Percentiles rank a stretch among this genome's conserved stretches.
Evolutionary conservation across 2,888 invertebrate species (phyloP).

Genomic region (Pterostichus niger): DNA sequence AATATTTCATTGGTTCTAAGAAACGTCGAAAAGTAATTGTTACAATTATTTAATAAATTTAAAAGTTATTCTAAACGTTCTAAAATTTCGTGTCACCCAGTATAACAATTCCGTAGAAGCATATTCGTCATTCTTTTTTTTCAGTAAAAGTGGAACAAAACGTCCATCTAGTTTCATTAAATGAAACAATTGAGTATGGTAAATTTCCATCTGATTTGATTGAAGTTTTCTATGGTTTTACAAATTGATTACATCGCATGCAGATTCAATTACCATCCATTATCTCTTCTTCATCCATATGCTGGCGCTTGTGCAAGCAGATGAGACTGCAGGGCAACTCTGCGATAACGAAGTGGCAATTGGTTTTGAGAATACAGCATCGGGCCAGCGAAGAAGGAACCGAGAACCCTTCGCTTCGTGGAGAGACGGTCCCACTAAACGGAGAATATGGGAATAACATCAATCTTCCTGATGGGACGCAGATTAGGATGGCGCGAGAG

Average conservation of each 20-base stretch:
- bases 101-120: no score
- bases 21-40: no score
- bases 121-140: no score
- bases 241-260: constrained; percentile 36
- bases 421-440: neutral
- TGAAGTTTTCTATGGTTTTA: constrained; percentile 29
- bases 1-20: no score
- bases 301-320: neutral
- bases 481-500: constrained; percentile 62
- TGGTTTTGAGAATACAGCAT: constrained; percentile 24
- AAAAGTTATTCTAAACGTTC: no score
- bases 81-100: no score
- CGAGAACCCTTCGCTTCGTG: neutral
- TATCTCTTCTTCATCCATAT: constrained; percentile 26
- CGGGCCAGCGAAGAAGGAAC: constrained; percentile 2
- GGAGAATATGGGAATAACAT: constrained; percentile 59
- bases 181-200: neutral
- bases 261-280: constrained; percentile 15
- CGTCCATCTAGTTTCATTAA: neutral
- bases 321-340: neutral
- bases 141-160: no score
- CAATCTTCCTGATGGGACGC: constrained; percentile 64
- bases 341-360: constrained; percentile 44
- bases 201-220: neutral
- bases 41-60: no score